Conservation (phyloP, 2,888 invertebrate species). For the Eurytoma adleriae region DNA sequence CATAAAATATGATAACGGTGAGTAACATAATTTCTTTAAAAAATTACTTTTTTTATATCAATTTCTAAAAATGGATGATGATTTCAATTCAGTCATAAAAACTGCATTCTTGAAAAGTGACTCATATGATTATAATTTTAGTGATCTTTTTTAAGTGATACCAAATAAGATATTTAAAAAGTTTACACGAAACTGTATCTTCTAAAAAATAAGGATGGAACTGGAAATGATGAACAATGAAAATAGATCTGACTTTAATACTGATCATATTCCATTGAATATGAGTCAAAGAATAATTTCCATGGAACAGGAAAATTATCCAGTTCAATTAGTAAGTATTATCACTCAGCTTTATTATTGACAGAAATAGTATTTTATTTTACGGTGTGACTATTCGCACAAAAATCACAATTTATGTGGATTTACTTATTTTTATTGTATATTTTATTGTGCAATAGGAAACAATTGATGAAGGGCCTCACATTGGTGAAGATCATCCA, state of each 20-base stretch:
- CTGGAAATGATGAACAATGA: conserved; percentile 34
- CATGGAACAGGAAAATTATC: conserved; percentile 60
- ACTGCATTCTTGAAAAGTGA: conserved; percentile 13
- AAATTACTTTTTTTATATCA: not conserved
- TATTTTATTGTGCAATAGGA: conserved; percentile 55
- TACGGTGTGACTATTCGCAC: too few relatives aligned
- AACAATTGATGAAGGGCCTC: conserved; percentile 47
- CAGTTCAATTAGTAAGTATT: conserved; percentile 46
- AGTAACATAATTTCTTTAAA: too few relatives aligned
- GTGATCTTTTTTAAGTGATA: not conserved
- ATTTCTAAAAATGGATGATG: conserved; percentile 39
- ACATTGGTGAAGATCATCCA: conserved; percentile 74
- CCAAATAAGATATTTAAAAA: not conserved
- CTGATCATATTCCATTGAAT: conserved; percentile 56
- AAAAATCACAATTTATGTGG: too few relatives aligned
- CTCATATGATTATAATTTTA: conserved; percentile 18
- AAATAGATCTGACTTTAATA: conserved; percentile 36
- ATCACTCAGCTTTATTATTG: not conserved
- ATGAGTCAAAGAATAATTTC: conserved; percentile 62
- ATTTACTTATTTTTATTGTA: too few relatives aligned
- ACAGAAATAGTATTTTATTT: not conserved
- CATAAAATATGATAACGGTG: too few relatives aligned
- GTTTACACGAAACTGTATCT: not conserved
- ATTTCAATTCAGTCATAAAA: conserved; percentile 30
- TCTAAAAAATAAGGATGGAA: conserved; percentile 37